Base-by-base conservation (phyloP, 2,113 vertebrate genomes). In the Calyptommatus sinebrachiatus region DNA sequence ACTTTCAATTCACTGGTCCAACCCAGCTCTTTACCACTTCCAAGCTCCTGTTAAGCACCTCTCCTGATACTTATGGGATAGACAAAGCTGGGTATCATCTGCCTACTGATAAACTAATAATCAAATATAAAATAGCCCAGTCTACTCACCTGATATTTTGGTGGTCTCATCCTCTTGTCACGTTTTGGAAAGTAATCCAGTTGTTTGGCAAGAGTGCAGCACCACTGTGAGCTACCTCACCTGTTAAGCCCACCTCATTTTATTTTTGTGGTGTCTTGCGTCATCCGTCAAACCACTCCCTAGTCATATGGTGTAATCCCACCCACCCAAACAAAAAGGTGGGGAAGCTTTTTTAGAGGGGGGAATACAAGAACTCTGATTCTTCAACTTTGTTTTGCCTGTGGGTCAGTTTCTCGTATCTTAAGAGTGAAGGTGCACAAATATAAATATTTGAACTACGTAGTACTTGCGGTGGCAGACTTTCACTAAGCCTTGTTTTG, bases 361-460 rank as follows among this genome's bases (percentile, higher is more conserved):
- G 28, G 28, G 31, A 48, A n/a, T 50, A 28, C 63, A 50, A n/a
- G 16, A 62, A 61, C 29, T 29, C 53, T 26, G 35, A 46, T 20
- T 31, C 26, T 7, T 74, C 66, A 26, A 50, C n/a, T 68, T 74
- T 69, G 60, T 8, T 68, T 62, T 29, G 41, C 26, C 45, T 61
- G 31, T 70, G n/a, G 79, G 35, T 66, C 73, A 62, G 28, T 76
- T 81, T 70, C 73, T 69, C 73, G 31, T 76, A 60, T 41, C 48
- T 28, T 68, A 50, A 70, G 41, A 50, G 21, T 11, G 31, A 62
- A 81, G 53, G 46, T 45, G 48, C 57, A 62, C n/a, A 76, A 70
- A 69, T 48, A 75, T 46, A 75, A 75, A 81, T n/a, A 76, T n/a
- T n/a, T 81, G 79, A 70, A 53, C 65, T 75, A 62, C 75, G 79